A percentile compares a stretch with the other conserved stretches of the same genome.
These are phyloP conservation scores for Eupithecia centaureata DNA, from an alignment of 2,888 invertebrate species.

Conservation along the genomic window DNA sequence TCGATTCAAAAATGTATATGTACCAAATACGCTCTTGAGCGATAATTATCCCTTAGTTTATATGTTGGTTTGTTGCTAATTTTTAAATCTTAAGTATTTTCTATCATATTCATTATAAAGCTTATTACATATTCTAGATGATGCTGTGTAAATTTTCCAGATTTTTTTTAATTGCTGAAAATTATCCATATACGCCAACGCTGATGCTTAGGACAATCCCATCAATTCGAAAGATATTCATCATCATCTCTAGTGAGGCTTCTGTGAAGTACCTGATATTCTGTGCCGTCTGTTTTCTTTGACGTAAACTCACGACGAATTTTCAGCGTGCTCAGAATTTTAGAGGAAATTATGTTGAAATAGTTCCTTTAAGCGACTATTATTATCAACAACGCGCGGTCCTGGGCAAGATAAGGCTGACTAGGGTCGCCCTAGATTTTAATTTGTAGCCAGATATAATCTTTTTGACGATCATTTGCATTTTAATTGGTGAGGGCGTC, in stretches of 20 bases:
- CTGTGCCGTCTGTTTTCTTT: conserved; percentile 63
- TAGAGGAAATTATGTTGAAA: conserved; percentile 68
- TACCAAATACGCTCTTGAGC: too few relatives aligned
- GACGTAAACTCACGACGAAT: conserved; percentile 69
- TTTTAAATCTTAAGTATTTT: too few relatives aligned
- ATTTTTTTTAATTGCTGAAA: not conserved
- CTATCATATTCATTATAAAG: too few relatives aligned
- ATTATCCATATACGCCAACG: not conserved
- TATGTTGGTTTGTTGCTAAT: too few relatives aligned
- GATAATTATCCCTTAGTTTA: too few relatives aligned
- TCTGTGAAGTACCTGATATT: conserved; percentile 2
- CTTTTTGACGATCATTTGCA: conserved; percentile 45
- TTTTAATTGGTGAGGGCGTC: conserved; percentile 39
- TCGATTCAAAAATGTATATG: not conserved
- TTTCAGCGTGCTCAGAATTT: conserved; percentile 69
- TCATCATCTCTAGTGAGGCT: not conserved
- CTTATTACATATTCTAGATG: too few relatives aligned
- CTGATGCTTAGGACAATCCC: not conserved
- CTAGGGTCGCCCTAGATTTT: conserved; percentile 42
- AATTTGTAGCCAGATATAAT: conserved; percentile 43
- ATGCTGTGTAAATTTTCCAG: not conserved
- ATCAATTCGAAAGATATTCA: too few relatives aligned
- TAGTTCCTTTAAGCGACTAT: conserved; percentile 66
- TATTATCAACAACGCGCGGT: conserved; percentile 51
- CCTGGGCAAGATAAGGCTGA: conserved; percentile 44